Evolutionary conservation across 2,888 invertebrate genomes (phyloP).

Genomic region (Cyrtodaria siliqua): DNA sequence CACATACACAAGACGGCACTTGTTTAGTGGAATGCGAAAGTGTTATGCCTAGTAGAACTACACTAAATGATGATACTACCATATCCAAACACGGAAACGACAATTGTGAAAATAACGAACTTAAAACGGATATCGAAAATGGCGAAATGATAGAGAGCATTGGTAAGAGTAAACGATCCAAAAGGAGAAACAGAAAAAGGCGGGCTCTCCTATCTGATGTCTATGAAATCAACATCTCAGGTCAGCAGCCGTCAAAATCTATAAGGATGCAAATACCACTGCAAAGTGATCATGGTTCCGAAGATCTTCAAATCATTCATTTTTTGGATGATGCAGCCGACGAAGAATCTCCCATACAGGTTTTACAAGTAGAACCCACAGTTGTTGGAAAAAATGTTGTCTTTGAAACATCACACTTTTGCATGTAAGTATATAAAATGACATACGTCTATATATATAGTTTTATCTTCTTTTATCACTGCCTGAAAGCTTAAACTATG

Average conservation of each 20-base stretch:
- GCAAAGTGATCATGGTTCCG: neutral
- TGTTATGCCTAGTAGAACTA: no score
- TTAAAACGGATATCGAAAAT: neutral
- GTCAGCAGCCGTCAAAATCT: slow-evolving; percentile 24
- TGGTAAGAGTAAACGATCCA: neutral
- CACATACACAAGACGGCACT: no score
- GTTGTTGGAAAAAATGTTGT: slow-evolving; percentile 12
- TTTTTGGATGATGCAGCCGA: slow-evolving; percentile 11
- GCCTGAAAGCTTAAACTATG: no score
- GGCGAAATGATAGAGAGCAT: no score
- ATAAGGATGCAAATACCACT: slow-evolving; percentile 27
- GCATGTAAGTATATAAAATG: slow-evolving; percentile 29
- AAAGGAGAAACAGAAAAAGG: slow-evolving; percentile 9
- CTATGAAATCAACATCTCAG: slow-evolving; percentile 18
- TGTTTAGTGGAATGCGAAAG: no score
- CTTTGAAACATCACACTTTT: slow-evolving; percentile 23
- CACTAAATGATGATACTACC: no score
- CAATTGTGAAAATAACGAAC: neutral
- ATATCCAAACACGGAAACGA: neutral
- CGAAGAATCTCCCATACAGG: neutral
- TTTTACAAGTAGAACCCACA: neutral
- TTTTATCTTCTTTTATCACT: no score
- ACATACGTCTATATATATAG: no score
- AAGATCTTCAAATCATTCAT: slow-evolving; percentile 8
- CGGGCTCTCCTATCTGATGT: slow-evolving; percentile 14